Conservation (phyloP, 2,888 invertebrate genomes). For the Alcis repandata region DNA sequence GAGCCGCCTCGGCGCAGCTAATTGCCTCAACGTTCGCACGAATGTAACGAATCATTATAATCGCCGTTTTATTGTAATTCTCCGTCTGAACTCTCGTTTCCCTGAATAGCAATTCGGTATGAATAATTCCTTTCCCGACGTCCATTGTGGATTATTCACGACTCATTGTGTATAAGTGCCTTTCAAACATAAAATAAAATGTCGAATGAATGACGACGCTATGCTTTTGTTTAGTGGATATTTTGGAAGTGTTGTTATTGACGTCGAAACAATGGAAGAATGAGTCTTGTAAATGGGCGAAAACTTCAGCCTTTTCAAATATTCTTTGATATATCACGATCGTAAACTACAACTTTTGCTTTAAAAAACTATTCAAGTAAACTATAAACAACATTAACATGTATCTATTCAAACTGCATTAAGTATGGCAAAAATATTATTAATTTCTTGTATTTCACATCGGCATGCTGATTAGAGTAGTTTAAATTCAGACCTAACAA, state of each 20-base stretch:
- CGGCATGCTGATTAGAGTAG: background rate
- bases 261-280: slow-evolving; percentile 61
- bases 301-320: slow-evolving; percentile 47
- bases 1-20: slow-evolving; percentile 55
- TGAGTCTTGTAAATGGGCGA: slow-evolving; percentile 47
- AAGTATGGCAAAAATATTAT: background rate
- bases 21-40: slow-evolving; percentile 60
- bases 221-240: slow-evolving; percentile 72
- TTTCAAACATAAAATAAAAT: slow-evolving; percentile 76
- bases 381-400: background rate
- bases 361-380: no score
- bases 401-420: background rate
- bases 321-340: slow-evolving; percentile 9
- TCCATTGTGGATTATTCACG: slow-evolving; percentile 77
- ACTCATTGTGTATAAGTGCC: slow-evolving; percentile 75
- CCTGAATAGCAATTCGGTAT: slow-evolving; percentile 64
- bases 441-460: background rate
- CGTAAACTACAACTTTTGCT: background rate
- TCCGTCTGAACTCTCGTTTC: slow-evolving; percentile 64
- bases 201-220: slow-evolving; percentile 68
- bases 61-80: slow-evolving; percentile 67
- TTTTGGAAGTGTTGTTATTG: slow-evolving; percentile 73
- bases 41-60: slow-evolving; percentile 70
- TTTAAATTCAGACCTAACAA: slow-evolving; percentile 5
- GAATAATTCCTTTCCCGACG: slow-evolving; percentile 71